These are phyloP conservation scores for Salvelinus fontinalis DNA, from an alignment of 2,113 vertebrate genomes.

Conservation along the genomic window DNA sequence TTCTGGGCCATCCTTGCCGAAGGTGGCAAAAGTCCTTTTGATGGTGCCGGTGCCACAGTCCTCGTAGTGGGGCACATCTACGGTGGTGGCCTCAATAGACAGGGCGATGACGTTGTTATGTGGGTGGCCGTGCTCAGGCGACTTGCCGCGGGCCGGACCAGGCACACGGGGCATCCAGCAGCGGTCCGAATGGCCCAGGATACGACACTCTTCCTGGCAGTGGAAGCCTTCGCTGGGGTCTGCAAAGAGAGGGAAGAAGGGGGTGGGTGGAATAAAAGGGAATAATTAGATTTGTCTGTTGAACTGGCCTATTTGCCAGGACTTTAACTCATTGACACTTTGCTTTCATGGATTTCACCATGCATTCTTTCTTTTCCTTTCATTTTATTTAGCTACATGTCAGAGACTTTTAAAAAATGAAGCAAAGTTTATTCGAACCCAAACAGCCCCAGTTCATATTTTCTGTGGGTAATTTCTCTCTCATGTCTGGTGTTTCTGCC, in stretches of 20 bases:
- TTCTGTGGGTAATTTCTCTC: constrained; percentile 30
- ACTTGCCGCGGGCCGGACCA: constrained; percentile 86
- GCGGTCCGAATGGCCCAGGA: constrained; percentile 97
- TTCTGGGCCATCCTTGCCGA: constrained; percentile 91
- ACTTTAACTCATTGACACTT: constrained; percentile 25
- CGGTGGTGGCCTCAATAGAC: constrained; percentile 91
- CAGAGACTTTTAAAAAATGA: constrained; percentile 9
- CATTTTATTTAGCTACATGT: constrained; percentile 5
- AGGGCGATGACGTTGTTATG: constrained; percentile 84
- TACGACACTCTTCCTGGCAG: constrained; percentile 96
- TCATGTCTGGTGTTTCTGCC: constrained; percentile 10
- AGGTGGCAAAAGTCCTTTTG: constrained; percentile 98
- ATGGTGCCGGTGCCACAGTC: constrained; percentile 71
- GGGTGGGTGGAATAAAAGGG: background rate
- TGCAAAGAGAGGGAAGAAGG: constrained; percentile 50
- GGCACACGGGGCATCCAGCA: constrained; percentile 97
- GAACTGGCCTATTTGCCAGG: constrained; percentile 19
- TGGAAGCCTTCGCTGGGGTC: constrained; percentile 93
- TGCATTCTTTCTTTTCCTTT: constrained; percentile 14
- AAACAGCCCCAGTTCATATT: constrained; percentile 24
- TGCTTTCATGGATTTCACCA: constrained; percentile 21
- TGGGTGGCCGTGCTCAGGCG: constrained; percentile 84
- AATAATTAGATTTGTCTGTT: constrained; percentile 31
- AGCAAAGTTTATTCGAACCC: constrained; percentile 23
- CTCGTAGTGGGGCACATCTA: constrained; percentile 91